Evolutionary conservation across 2,888 invertebrate genomes (phyloP).

Genomic region (Agrochola litura): DNA sequence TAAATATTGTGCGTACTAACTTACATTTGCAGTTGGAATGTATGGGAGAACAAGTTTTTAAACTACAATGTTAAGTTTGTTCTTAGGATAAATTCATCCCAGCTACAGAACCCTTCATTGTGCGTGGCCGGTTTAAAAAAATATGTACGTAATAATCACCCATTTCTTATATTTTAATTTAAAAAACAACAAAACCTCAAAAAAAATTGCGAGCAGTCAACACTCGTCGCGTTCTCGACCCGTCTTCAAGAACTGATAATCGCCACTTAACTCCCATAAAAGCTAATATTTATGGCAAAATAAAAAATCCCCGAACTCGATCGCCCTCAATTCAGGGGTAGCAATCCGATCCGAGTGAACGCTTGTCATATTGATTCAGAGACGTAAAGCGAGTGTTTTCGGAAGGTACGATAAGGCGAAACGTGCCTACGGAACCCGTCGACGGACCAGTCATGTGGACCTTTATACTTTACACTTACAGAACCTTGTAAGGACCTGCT

Average conservation of each 20-base stretch:
- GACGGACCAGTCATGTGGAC: constrained; percentile 79
- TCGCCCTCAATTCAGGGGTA: constrained; percentile 76
- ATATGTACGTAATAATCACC: too few relatives aligned
- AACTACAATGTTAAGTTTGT: too few relatives aligned
- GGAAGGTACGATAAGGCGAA: constrained; percentile 82
- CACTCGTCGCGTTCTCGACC: not conserved
- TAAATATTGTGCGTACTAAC: too few relatives aligned
- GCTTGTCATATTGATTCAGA: constrained; percentile 86
- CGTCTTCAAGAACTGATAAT: constrained; percentile 35
- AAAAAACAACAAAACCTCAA: not conserved
- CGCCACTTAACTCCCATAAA: constrained; percentile 31
- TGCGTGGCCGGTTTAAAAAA: too few relatives aligned
- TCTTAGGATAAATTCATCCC: too few relatives aligned
- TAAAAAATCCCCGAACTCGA: constrained; percentile 53
- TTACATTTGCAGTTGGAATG: too few relatives aligned
- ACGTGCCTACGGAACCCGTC: constrained; percentile 80
- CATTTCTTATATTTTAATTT: not conserved
- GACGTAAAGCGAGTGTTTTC: constrained; percentile 85
- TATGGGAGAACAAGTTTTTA: too few relatives aligned
- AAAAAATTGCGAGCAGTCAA: not conserved
- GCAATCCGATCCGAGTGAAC: constrained; percentile 83
- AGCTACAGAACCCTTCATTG: too few relatives aligned
- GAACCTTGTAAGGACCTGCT: constrained; percentile 70
- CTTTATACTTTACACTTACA: constrained; percentile 74
- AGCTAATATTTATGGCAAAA: constrained; percentile 50